A percentile compares a stretch with the other conserved stretches of the same genome.
These are phyloP conservation scores for Metaphire vulgaris DNA, from an alignment of 1,140 invertebrate species.

Conservation along the genomic window DNA sequence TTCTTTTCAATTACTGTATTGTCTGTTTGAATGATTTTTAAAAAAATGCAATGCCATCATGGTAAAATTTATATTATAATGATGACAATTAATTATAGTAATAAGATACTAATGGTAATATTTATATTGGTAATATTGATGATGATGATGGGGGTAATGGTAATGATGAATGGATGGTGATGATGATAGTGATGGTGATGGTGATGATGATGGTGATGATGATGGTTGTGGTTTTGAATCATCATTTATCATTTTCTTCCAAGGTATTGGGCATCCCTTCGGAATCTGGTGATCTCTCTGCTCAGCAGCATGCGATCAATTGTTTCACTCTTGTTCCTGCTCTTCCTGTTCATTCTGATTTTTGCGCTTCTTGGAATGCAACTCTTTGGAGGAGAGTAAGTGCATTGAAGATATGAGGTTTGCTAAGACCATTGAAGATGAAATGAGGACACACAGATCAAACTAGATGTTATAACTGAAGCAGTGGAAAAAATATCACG, in stretches of 20 bases:
- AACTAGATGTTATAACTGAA: neutral
- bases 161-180: neutral
- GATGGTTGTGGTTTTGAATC: neutral
- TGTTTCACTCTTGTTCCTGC: constrained; percentile 96
- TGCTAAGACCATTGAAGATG: neutral
- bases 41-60: too few species aligned
- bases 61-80: neutral
- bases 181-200: neutral
- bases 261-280: constrained; percentile 96
- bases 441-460: neutral
- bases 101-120: neutral
- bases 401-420: neutral
- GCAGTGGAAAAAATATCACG: neutral
- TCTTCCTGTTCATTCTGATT: constrained; percentile 99
- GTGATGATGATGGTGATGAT: neutral
- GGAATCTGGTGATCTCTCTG: constrained; percentile 97
- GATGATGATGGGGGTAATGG: neutral
- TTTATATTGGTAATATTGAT: neutral
- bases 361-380: constrained; percentile 99
- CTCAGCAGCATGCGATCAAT: constrained; percentile 99
- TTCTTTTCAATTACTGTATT: too few species aligned
- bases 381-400: constrained; percentile 77
- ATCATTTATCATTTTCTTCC: neutral
- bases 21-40: too few species aligned
- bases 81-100: neutral